These are phyloP conservation scores for Esperia sulphurella DNA, from an alignment of 2,888 invertebrate species.

Conservation along the genomic window DNA sequence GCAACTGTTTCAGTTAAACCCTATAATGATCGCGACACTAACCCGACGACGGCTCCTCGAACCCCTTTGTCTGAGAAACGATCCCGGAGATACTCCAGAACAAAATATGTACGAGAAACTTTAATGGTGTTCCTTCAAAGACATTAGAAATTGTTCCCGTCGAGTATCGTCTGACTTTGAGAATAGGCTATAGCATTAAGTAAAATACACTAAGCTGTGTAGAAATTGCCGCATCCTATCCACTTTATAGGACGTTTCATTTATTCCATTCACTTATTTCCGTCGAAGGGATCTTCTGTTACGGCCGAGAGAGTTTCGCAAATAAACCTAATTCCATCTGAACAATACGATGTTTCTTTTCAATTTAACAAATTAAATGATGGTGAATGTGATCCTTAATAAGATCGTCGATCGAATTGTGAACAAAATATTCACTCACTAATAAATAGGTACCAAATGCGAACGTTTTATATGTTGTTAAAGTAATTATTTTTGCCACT, in stretches of 20 bases:
- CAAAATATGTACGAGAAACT: constrained; percentile 8
- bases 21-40: constrained; percentile 33
- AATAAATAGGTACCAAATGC: too few species aligned
- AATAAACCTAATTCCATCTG: constrained; percentile 70
- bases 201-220: constrained; percentile 46
- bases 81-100: constrained; percentile 7
- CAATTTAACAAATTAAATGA: constrained; percentile 73
- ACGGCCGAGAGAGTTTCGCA: constrained; percentile 68
- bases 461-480: too few species aligned
- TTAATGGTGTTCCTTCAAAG: constrained; percentile 6
- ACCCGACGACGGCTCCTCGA: constrained; percentile 13
- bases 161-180: constrained; percentile 7
- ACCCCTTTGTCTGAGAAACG: constrained; percentile 18
- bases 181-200: constrained; percentile 14
- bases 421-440: not conserved
- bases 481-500: too few species aligned
- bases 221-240: constrained; percentile 60
- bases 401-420: constrained; percentile 10
- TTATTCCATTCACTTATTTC: constrained; percentile 73
- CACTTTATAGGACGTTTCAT: constrained; percentile 70
- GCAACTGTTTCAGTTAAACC: constrained; percentile 25
- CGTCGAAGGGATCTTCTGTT: constrained; percentile 60
- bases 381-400: constrained; percentile 10
- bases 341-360: constrained; percentile 73
- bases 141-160: constrained; percentile 9